Percentiles rank a stretch among this genome's conserved stretches.
phyloP scores from a whole-genome alignment of 1,140 invertebrate species.

The Drosophila littoralis region DNA sequence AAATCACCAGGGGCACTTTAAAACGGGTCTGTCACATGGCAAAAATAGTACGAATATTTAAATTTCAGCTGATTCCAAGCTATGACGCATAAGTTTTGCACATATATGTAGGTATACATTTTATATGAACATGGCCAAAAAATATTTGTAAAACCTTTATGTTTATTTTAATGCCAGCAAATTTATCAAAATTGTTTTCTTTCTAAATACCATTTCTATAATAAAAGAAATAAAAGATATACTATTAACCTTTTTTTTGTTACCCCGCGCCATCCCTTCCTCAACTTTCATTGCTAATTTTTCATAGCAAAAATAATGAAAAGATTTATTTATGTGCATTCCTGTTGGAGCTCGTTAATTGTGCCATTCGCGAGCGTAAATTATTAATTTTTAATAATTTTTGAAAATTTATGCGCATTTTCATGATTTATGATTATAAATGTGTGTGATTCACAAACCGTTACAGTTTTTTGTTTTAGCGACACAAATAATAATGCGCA shows the following conservation, averaged over 20 bases:
- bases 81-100: constrained; percentile 23
- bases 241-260: constrained; percentile 36
- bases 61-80: constrained; percentile 9
- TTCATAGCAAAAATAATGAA: constrained; percentile 21
- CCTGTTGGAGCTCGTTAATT: constrained; percentile 52
- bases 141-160: constrained; percentile 42
- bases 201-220: constrained; percentile 13
- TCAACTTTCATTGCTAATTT: constrained; percentile 22
- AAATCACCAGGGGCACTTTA: constrained; percentile 56
- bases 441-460: constrained; percentile 59
- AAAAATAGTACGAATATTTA: constrained; percentile 37
- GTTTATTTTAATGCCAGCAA: constrained; percentile 53
- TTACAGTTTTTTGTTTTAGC: constrained; percentile 71
- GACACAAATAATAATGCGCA: constrained; percentile 44
- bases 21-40: constrained; percentile 53
- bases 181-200: constrained; percentile 65
- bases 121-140: constrained; percentile 29
- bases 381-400: constrained; percentile 58
- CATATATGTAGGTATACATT: neutral
- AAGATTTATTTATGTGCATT: constrained; percentile 41
- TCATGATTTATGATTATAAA: constrained; percentile 66
- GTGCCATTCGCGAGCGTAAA: constrained; percentile 54
- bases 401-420: constrained; percentile 49
- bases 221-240: constrained; percentile 45
- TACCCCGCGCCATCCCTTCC: neutral